Conservation (phyloP, 2,888 invertebrate genomes). For the Cephus rjabovi region DNA sequence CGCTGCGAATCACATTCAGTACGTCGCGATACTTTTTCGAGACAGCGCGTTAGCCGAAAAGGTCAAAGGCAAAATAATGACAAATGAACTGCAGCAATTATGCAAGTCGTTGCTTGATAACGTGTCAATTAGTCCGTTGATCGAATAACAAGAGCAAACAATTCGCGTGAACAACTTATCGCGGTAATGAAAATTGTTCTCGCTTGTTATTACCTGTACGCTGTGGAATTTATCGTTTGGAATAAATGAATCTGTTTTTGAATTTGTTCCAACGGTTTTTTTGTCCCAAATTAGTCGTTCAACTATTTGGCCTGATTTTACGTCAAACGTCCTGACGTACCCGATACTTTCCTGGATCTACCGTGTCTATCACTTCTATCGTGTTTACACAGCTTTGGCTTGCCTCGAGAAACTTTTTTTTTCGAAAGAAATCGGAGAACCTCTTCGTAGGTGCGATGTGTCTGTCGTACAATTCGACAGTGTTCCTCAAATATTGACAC, state of each 20-base stretch:
- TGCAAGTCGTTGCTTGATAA: neutral
- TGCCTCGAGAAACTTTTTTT: neutral
- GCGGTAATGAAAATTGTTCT: neutral
- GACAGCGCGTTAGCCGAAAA: neutral
- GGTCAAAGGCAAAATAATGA: neutral
- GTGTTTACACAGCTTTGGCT: neutral
- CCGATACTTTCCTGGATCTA: neutral
- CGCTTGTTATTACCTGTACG: neutral
- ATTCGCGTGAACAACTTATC: neutral
- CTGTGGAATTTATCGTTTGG: neutral
- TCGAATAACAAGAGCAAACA: neutral
- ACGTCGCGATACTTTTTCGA: neutral
- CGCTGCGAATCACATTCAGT: neutral
- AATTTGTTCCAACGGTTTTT: neutral
- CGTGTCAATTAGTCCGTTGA: neutral
- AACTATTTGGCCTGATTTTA: neutral
- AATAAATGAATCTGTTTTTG: neutral
- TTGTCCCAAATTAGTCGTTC: neutral
- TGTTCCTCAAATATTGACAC: conserved; percentile 18
- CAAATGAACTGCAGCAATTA: neutral
- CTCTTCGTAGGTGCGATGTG: conserved; percentile 1
- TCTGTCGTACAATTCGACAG: conserved; percentile 16
- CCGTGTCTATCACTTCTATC: neutral
- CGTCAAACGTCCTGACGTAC: neutral
- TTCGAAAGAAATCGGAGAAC: neutral